A percentile compares a stretch with the other conserved stretches of the same genome.
phyloP scores from a whole-genome alignment of 2,888 invertebrate genomes.

The Germaria angustata region DNA sequence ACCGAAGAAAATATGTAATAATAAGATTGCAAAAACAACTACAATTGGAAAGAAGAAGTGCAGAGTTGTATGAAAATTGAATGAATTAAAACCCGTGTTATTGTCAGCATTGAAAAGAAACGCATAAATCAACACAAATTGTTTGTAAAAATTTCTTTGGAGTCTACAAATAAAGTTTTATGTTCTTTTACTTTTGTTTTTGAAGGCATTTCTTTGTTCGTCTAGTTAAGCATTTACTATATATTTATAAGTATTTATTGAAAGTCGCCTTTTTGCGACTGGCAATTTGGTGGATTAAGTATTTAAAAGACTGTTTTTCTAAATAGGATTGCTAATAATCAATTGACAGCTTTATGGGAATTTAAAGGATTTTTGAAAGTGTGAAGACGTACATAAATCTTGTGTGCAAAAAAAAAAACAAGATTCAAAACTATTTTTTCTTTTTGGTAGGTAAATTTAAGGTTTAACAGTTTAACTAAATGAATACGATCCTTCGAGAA shows the following conservation, averaged over 20 bases:
- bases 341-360: slow-evolving; percentile 48
- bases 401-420: background rate
- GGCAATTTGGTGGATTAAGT: background rate
- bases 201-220: slow-evolving; percentile 21
- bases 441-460: too few species aligned
- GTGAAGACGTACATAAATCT: background rate
- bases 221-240: background rate
- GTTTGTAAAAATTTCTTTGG: slow-evolving; percentile 36
- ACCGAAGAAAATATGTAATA: background rate
- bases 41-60: slow-evolving; percentile 24
- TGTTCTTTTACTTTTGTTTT: too few species aligned
- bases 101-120: slow-evolving; percentile 47
- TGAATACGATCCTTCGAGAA: too few species aligned
- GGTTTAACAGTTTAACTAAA: too few species aligned
- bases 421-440: too few species aligned
- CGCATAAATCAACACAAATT: slow-evolving; percentile 62
- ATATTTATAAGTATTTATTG: background rate
- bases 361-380: slow-evolving; percentile 1
- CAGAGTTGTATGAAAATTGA: slow-evolving; percentile 38
- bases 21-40: slow-evolving; percentile 5
- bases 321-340: slow-evolving; percentile 11
- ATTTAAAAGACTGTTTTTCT: background rate
- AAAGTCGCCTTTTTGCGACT: background rate
- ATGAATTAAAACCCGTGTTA: slow-evolving; percentile 56
- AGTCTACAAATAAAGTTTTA: slow-evolving; percentile 12